Evolutionary conservation across 2,113 vertebrate genomes (phyloP).

Genomic region (Argyrosomus japonicus): DNA sequence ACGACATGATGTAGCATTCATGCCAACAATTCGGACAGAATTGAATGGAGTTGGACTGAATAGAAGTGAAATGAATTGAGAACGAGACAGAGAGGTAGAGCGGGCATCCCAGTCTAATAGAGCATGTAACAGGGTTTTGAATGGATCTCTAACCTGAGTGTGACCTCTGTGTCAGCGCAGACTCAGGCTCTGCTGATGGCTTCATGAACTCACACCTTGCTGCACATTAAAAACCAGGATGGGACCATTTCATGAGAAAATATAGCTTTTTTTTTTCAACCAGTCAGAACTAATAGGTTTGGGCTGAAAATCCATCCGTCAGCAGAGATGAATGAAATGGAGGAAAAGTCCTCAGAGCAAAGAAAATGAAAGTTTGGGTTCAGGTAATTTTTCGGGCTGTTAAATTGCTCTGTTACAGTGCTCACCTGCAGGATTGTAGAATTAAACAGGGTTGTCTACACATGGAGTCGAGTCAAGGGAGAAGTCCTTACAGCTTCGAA

Average conservation of each 20-base stretch:
- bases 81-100: slow-evolving; percentile 8
- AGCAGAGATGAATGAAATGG: slow-evolving; percentile 21
- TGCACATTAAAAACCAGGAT: slow-evolving; percentile 14
- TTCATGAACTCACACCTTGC: slow-evolving; percentile 4
- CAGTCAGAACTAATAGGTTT: slow-evolving; percentile 17
- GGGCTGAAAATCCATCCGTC: slow-evolving; percentile 35
- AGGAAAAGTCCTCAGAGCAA: slow-evolving; percentile 11
- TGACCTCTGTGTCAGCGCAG: slow-evolving; percentile 29
- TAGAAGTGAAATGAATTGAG: slow-evolving; percentile 26
- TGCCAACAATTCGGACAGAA: slow-evolving; percentile 30
- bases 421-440: slow-evolving; percentile 13
- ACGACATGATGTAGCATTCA: slow-evolving; percentile 9
- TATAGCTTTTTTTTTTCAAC: not conserved
- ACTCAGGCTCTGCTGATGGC: slow-evolving; percentile 13
- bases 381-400: slow-evolving; percentile 13
- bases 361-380: slow-evolving; percentile 3
- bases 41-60: slow-evolving; percentile 38
- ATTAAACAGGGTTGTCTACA: not conserved
- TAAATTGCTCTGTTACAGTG: not conserved
- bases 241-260: slow-evolving; percentile 11
- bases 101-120: slow-evolving; percentile 28
- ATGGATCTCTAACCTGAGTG: slow-evolving; percentile 43
- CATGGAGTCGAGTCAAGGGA: not conserved
- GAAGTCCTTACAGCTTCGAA: not conserved
- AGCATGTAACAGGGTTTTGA: slow-evolving; percentile 57